Percentiles rank a stretch among this genome's conserved stretches.
phyloP scores from a whole-genome alignment of 2,113 vertebrate species.

The Acanthisitta chloris region DNA sequence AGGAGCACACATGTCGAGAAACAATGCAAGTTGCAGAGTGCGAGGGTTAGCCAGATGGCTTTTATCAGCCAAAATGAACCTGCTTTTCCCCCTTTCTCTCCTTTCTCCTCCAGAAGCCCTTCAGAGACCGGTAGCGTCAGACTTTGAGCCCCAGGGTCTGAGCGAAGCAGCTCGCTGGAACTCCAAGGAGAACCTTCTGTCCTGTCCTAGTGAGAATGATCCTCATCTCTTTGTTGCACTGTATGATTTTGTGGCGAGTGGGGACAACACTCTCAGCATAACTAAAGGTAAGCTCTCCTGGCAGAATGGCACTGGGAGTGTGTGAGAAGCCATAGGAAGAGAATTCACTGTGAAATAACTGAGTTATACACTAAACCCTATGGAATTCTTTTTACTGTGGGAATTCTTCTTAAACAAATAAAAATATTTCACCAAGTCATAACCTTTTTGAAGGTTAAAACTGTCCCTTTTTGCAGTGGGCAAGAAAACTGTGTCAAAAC shows the following conservation, averaged over 20 bases:
- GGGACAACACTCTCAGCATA: conserved; percentile 98
- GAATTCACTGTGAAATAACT: background rate
- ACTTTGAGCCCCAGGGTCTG: conserved; percentile 92
- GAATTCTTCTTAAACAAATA: background rate
- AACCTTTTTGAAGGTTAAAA: background rate
- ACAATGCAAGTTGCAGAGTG: background rate
- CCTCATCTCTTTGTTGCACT: conserved; percentile 97
- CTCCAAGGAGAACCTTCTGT: conserved; percentile 97
- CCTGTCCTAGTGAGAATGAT: conserved; percentile 96
- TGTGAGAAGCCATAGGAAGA: background rate
- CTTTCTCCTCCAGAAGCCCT: conserved; percentile 84
- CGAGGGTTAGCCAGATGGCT: background rate
- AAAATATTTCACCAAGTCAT: background rate
- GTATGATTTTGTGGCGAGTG: conserved; percentile 98
- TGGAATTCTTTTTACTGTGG: background rate
- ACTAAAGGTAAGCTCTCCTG: conserved; percentile 87
- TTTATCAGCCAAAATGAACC: conserved; percentile 7
- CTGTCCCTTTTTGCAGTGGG: background rate
- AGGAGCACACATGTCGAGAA: background rate
- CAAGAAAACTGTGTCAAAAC: background rate
- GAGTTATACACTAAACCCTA: background rate
- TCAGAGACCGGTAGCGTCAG: conserved; percentile 86
- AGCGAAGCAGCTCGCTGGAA: conserved; percentile 97
- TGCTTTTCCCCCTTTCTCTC: background rate
- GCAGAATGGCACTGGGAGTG: background rate